phyloP scores from a whole-genome alignment of 2,797 vertebrate species.

The Acanthurus tractus region DNA sequence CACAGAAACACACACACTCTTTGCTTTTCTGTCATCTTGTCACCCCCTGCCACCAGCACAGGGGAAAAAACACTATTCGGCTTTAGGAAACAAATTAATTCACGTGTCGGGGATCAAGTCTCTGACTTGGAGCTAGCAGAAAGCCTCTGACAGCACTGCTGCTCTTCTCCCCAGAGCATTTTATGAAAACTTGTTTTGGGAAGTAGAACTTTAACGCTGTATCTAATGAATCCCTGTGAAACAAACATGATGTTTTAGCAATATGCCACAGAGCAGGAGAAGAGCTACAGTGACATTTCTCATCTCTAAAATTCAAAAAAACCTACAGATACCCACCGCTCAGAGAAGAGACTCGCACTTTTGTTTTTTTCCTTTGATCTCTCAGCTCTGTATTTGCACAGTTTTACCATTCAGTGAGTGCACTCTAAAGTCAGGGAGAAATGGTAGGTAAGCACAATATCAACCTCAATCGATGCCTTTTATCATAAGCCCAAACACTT shows the following conservation, averaged over 20 bases:
- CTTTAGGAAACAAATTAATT: slow-evolving; percentile 84
- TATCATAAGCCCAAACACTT: slow-evolving; percentile 74
- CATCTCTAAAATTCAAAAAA: slow-evolving; percentile 55
- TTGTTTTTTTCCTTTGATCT: slow-evolving; percentile 47
- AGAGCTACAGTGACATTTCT: slow-evolving; percentile 42
- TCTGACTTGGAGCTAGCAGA: slow-evolving; percentile 68
- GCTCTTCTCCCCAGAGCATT: slow-evolving; percentile 64
- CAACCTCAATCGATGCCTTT: slow-evolving; percentile 72
- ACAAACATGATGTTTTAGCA: slow-evolving; percentile 61
- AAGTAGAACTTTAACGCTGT: slow-evolving; percentile 70
- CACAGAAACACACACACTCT: slow-evolving; percentile 35
- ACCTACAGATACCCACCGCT: slow-evolving; percentile 11
- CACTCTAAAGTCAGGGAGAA: slow-evolving; percentile 58
- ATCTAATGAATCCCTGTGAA: slow-evolving; percentile 75
- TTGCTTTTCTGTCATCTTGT: slow-evolving; percentile 73
- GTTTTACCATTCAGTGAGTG: slow-evolving; percentile 60
- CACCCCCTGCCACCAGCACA: slow-evolving; percentile 68
- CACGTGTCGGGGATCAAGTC: slow-evolving; percentile 76
- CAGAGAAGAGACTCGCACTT: slow-evolving; percentile 37
- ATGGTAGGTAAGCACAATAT: slow-evolving; percentile 75
- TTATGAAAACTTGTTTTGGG: slow-evolving; percentile 71
- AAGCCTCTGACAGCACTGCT: slow-evolving; percentile 68
- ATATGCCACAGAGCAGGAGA: slow-evolving; percentile 34
- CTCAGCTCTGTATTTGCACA: slow-evolving; percentile 41
- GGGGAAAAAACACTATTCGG: slow-evolving; percentile 70